Evolutionary conservation across 2,888 invertebrate genomes (phyloP).

Genomic region (Xanthia icteritia): DNA sequence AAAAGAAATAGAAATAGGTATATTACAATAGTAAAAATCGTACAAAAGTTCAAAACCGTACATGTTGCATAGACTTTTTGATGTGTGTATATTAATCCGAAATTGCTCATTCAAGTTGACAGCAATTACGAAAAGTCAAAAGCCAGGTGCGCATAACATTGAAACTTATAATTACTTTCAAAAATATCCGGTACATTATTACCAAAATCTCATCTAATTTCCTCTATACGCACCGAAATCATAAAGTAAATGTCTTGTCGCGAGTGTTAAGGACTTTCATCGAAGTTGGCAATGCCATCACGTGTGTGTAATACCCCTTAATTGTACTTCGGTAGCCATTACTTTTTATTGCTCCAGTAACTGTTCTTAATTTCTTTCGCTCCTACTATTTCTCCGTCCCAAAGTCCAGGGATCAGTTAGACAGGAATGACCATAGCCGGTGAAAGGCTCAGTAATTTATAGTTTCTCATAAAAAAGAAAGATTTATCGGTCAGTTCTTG

Average conservation of each 20-base stretch:
- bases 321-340: constrained; percentile 74
- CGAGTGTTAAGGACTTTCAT: constrained; percentile 46
- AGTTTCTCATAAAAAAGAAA: constrained; percentile 67
- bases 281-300: constrained; percentile 64
- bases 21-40: too few species aligned
- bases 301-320: constrained; percentile 73
- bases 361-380: constrained; percentile 69
- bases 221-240: constrained; percentile 43
- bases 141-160: constrained; percentile 37
- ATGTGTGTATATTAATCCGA: too few species aligned
- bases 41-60: too few species aligned
- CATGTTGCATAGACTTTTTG: too few species aligned
- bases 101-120: constrained; percentile 9
- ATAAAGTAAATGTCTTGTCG: constrained; percentile 59
- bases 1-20: too few species aligned
- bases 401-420: constrained; percentile 60
- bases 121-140: constrained; percentile 21
- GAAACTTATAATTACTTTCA: constrained; percentile 56
- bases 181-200: constrained; percentile 40
- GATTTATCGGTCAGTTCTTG: constrained; percentile 59
- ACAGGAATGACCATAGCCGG: constrained; percentile 59
- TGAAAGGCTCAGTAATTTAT: constrained; percentile 64
- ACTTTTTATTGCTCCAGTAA: constrained; percentile 76
- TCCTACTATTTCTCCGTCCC: constrained; percentile 59
- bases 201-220: constrained; percentile 57